Percentiles rank a stretch among this genome's conserved stretches.
Conservation (phyloP, 2,888 invertebrate genomes). For the Stenchaetothrips biformis region DNA sequence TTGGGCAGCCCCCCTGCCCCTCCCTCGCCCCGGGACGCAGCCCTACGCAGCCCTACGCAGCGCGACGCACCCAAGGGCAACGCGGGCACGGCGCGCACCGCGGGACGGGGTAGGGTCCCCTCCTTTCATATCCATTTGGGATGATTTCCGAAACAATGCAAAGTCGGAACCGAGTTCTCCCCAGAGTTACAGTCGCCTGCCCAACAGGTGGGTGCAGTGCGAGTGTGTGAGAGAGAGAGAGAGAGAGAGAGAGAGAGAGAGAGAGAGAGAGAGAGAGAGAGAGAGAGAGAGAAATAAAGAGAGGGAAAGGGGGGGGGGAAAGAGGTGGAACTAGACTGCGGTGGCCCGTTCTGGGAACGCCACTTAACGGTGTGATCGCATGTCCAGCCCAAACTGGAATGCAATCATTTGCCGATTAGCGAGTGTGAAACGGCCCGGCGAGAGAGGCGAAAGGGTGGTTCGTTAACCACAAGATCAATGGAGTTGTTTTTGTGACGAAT, state of each 20-base stretch:
- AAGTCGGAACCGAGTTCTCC: slow-evolving; percentile 11
- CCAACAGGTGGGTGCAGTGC: slow-evolving; percentile 7
- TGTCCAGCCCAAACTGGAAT: background rate
- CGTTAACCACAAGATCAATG: no score
- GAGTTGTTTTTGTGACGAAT: no score
- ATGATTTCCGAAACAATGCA: slow-evolving; percentile 22
- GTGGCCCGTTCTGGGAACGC: background rate
- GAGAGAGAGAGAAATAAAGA: background rate
- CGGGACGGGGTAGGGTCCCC: background rate
- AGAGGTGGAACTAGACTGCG: background rate
- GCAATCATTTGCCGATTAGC: background rate
- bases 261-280: no score
- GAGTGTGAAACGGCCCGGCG: background rate
- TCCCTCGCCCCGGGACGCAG: background rate
- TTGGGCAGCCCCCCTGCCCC: background rate
- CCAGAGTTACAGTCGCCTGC: background rate
- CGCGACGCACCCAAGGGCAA: background rate
- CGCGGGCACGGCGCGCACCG: background rate
- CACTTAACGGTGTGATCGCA: background rate
- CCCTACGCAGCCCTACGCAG: background rate
- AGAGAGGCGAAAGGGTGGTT: no score
- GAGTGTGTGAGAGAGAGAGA: background rate
- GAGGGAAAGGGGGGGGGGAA: background rate
- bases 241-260: no score
- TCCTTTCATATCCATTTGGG: slow-evolving; percentile 17